Evolutionary conservation across 2,113 vertebrate genomes (phyloP).

Genomic region (Psophia crepitans): DNA sequence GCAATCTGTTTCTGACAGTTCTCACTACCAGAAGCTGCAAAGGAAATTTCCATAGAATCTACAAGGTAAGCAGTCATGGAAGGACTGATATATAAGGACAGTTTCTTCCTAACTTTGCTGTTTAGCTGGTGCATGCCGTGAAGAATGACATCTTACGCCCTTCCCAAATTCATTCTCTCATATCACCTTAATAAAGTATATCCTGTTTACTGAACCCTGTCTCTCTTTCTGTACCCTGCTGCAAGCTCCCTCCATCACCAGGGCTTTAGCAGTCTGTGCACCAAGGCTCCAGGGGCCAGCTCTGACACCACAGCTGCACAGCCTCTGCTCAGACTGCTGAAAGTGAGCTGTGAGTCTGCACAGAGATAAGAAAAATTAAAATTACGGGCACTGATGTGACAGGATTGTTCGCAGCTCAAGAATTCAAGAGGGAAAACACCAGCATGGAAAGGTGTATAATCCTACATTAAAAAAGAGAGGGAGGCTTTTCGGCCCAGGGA

Average conservation of each 20-base stretch:
- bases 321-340: background rate
- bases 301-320: background rate
- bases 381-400: background rate
- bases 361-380: background rate
- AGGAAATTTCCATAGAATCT: background rate
- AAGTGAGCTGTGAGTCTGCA: background rate
- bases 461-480: background rate
- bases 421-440: background rate
- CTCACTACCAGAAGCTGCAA: background rate
- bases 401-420: background rate
- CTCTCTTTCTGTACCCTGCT: background rate
- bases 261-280: background rate
- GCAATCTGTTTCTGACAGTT: background rate
- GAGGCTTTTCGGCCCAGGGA: background rate
- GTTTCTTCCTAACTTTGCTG: background rate
- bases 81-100: background rate
- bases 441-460: background rate
- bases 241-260: background rate
- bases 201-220: background rate
- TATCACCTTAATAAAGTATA: background rate
- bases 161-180: background rate
- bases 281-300: background rate
- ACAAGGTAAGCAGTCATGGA: background rate
- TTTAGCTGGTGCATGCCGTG: background rate
- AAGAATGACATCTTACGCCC: background rate